These are phyloP conservation scores for Petromus typicus DNA, from an alignment of 2,113 vertebrate genomes.

Conservation along the genomic window DNA sequence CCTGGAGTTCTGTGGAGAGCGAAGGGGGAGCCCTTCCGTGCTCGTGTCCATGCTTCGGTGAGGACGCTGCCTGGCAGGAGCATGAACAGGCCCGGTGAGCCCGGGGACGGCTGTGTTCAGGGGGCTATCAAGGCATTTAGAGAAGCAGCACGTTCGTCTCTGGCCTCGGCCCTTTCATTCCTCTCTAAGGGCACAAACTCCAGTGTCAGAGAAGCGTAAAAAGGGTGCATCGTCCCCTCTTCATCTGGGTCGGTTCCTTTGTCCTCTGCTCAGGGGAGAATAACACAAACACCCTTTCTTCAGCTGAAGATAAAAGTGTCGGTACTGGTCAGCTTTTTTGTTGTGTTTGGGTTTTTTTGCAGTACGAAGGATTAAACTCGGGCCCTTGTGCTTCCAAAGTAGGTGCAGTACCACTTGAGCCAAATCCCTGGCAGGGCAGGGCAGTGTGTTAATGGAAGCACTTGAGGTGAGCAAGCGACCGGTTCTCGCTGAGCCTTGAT, in stretches of 20 bases:
- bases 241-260: not conserved
- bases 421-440: too few species aligned
- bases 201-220: not conserved
- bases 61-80: not conserved
- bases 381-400: too few species aligned
- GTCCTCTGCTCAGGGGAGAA: not conserved
- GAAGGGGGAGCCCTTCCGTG: not conserved
- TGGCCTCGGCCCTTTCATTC: not conserved
- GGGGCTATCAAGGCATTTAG: not conserved
- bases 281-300: not conserved
- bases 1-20: not conserved
- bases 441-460: not conserved
- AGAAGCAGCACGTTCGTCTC: not conserved
- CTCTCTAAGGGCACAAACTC: not conserved
- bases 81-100: accelerated
- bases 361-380: too few species aligned
- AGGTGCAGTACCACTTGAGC: too few species aligned
- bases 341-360: too few species aligned
- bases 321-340: not conserved
- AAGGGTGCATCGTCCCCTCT: not conserved
- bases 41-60: accelerated
- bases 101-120: not conserved
- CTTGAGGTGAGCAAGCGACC: not conserved
- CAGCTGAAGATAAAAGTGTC: not conserved
- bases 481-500: not conserved